These are phyloP conservation scores for Globicephala melas DNA, from an alignment of 2,113 vertebrate species.

Conservation along the genomic window DNA sequence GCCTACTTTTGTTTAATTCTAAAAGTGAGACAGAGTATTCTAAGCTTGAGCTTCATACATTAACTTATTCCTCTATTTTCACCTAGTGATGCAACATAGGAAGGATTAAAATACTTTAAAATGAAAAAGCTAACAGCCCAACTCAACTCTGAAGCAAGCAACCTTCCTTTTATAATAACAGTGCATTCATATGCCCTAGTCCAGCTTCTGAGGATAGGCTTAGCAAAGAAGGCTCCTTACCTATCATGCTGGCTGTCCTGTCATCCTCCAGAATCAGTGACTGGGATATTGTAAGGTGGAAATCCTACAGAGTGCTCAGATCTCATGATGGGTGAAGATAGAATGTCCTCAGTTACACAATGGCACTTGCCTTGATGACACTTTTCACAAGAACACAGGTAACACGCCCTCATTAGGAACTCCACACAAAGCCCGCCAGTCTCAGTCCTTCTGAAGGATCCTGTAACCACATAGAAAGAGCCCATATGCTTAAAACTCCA, in stretches of 20 bases:
- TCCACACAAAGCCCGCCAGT: neutral
- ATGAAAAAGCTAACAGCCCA: neutral
- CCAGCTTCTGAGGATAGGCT: neutral
- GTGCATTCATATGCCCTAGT: neutral
- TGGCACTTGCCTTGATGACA: neutral
- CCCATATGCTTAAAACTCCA: neutral
- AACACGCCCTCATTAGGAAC: neutral
- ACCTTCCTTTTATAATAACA: neutral
- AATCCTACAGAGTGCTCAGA: neutral
- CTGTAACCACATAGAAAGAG: neutral
- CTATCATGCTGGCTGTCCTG: rapidly evolving
- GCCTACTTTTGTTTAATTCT: neutral
- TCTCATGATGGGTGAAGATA: neutral
- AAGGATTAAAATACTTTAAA: neutral
- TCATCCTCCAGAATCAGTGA: neutral
- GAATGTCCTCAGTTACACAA: neutral
- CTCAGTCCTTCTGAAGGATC: neutral
- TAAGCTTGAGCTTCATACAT: neutral
- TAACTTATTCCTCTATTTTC: neutral
- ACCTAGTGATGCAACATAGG: neutral
- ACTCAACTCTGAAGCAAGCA: neutral
- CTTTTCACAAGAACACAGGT: neutral
- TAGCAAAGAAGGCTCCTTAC: neutral
- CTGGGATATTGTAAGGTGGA: neutral
- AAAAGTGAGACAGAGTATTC: neutral